Conservation (phyloP, 2,113 vertebrate genomes). For the Silurus glanis region DNA sequence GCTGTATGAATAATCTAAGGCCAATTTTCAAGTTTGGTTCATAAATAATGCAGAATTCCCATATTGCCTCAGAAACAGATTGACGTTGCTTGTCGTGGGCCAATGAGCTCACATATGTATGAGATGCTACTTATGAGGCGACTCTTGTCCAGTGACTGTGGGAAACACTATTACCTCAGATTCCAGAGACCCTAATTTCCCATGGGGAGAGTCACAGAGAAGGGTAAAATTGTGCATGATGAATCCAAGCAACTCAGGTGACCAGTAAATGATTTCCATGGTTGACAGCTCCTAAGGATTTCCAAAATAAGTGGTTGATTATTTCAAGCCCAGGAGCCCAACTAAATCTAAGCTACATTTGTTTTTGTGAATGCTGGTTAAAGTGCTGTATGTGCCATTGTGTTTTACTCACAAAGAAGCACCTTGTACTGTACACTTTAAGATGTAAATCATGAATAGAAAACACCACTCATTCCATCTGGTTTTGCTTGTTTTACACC, state of each 20-base stretch:
- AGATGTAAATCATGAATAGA: neutral
- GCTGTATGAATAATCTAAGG: neutral
- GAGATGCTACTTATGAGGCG: neutral
- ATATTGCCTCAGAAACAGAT: neutral
- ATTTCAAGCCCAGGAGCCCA: neutral
- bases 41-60: neutral
- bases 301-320: slow-evolving; percentile 17
- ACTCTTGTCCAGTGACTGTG: slow-evolving; percentile 55
- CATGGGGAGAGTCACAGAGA: slow-evolving; percentile 54
- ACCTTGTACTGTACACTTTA: slow-evolving; percentile 7
- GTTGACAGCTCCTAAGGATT: slow-evolving; percentile 16
- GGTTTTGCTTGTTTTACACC: slow-evolving; percentile 10
- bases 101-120: slow-evolving; percentile 32
- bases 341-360: neutral
- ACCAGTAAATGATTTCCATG: slow-evolving; percentile 17
- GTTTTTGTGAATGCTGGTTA: neutral
- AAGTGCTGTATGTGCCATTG: neutral
- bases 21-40: neutral
- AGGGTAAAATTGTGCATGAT: slow-evolving; percentile 52
- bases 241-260: neutral
- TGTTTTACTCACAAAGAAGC: slow-evolving; percentile 10
- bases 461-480: slow-evolving; percentile 26
- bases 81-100: neutral
- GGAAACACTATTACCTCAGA: slow-evolving; percentile 65
- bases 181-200: slow-evolving; percentile 65